Conservation (phyloP, 2,888 invertebrate species). For the Salticus scenicus region DNA sequence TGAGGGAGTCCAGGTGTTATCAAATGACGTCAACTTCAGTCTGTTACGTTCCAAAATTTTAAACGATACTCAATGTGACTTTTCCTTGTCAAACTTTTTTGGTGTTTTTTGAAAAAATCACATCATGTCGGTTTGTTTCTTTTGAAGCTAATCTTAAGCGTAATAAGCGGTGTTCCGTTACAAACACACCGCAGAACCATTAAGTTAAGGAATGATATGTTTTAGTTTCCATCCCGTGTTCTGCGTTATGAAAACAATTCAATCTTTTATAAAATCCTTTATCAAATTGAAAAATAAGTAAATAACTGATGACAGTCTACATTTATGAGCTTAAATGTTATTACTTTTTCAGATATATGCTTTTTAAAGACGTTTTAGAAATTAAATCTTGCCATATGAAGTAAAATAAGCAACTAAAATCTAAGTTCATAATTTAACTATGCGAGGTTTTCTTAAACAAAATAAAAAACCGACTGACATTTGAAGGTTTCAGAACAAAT, state of each 20-base stretch:
- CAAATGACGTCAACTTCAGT: background rate
- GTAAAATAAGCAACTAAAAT: no score
- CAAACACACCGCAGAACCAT: background rate
- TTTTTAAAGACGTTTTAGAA: no score
- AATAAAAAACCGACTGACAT: no score
- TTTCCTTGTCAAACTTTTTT: background rate
- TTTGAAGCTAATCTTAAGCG: background rate
- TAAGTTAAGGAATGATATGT: background rate
- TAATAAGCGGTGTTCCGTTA: background rate
- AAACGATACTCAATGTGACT: background rate
- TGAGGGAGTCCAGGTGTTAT: background rate
- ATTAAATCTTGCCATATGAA: no score
- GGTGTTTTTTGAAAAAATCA: background rate
- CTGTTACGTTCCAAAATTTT: background rate
- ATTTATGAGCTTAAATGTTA: no score
- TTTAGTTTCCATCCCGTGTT: background rate
- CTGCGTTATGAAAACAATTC: background rate
- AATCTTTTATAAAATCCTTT: background rate
- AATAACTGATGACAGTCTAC: no score
- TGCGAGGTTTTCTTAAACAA: no score
- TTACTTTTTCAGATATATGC: no score
- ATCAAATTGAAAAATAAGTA: no score
- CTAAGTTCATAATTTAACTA: no score
- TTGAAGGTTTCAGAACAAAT: no score
- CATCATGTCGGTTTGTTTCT: background rate